phyloP scores from a whole-genome alignment of 1,140 invertebrate species.

The Matsumurasca onukii region DNA sequence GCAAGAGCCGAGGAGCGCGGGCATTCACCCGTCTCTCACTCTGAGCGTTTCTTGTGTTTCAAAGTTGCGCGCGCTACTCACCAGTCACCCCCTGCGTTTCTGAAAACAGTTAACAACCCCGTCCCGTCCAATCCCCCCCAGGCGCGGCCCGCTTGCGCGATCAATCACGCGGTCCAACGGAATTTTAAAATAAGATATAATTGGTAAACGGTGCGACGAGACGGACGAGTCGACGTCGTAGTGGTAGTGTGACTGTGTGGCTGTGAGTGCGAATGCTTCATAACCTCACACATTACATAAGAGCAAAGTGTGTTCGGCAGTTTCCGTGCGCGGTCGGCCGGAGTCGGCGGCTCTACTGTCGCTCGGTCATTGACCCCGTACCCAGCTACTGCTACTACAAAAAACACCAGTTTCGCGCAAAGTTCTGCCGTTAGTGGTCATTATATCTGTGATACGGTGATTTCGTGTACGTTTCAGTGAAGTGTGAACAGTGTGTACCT shows the following conservation, averaged over 20 bases:
- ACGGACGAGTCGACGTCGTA: no score
- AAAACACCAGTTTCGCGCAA: conserved; percentile 30
- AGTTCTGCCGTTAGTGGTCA: conserved; percentile 30
- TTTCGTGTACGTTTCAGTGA: neutral
- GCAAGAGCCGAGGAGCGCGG: no score
- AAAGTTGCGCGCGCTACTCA: no score
- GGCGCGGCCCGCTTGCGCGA: no score
- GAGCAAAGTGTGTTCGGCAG: neutral
- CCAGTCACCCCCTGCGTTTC: no score
- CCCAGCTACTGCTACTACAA: conserved; percentile 28
- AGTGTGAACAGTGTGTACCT: neutral
- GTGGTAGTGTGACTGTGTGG: conserved; percentile 15
- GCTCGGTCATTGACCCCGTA: conserved; percentile 25
- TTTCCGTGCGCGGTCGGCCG: conserved; percentile 22
- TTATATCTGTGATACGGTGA: conserved; percentile 9
- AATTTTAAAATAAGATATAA: no score
- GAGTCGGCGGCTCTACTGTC: conserved; percentile 6
- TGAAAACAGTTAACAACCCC: no score
- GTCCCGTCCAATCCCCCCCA: no score
- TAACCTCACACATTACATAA: conserved; percentile 30
- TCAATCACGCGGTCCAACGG: no score
- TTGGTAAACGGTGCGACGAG: neutral
- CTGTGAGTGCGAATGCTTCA: conserved; percentile 10
- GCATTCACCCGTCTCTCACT: no score
- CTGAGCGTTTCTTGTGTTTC: no score